Base-by-base conservation (phyloP, 1,140 invertebrate species). In the Trinorchestia longiramus region DNA sequence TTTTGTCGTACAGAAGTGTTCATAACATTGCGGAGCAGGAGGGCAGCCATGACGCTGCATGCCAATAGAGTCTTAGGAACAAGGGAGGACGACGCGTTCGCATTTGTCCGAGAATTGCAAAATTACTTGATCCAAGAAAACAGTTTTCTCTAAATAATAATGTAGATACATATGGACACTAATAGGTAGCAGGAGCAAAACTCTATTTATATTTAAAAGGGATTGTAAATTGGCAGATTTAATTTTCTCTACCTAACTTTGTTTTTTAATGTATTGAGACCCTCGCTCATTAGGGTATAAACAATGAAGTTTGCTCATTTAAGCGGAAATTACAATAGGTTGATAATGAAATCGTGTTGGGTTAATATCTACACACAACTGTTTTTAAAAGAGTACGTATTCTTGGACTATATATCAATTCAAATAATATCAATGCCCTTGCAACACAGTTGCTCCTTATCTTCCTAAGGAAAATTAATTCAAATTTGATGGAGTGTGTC, bases 21-120 rank as follows among this genome's bases (percentile, higher is more conserved):
- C 88, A 90, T 90, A 90, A 90, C 88, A 90, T 90, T 41, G 88
- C n/a, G 43, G 88, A 42, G 43, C 88, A 90, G 42, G 88, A 42
- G 41, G n/a, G 4, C 23, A 41, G 43, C n/a, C 88, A 42, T 90
- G 88, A 41, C 88, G n/a, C 41, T 41, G 88, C 88, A 90, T 90
- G 88, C 88, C 88, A 90, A 90, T 90, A 41, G 11, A 36, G 88
- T 90, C 43, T 90, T 28, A 43, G 88, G 41, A 90, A 77, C 62
- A 43, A 90, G 88, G 88, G 4, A 90, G 3, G 43, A 11, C 41
- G 6, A 41, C 43, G 1, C 43, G 88, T 36, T 42, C 8, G 43
- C n/a, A 90, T 90, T 90, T 90, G 8, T 41, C n/a, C 23, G 43
- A 90, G n/a, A 90, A 90, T 42, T 42, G 41, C 88, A 43, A 90